phyloP scores from a whole-genome alignment of 2,113 vertebrate species.

The Peucedramus taeniatus region DNA sequence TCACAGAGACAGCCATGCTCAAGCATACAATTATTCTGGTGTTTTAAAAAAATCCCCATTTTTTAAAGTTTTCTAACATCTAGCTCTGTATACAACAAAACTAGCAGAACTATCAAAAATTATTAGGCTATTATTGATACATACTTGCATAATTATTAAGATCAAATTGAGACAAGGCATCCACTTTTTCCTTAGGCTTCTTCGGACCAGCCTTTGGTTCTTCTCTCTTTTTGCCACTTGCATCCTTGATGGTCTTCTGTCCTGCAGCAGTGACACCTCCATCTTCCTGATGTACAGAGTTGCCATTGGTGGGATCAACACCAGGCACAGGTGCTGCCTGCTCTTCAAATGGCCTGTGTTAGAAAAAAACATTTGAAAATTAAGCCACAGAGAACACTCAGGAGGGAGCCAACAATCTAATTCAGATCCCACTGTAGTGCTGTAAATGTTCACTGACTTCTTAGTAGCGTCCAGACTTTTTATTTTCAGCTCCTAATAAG shows the following conservation, averaged over 20 bases:
- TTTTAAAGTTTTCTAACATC: not conserved
- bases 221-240: constrained; percentile 84
- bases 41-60: not conserved
- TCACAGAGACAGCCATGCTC: not conserved
- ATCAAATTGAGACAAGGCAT: constrained; percentile 97
- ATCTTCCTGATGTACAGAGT: constrained; percentile 75
- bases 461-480: not conserved
- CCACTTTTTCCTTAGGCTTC: constrained; percentile 94
- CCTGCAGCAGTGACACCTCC: constrained; percentile 52
- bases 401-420: not conserved
- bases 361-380: not conserved
- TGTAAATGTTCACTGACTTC: not conserved
- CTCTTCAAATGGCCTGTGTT: constrained; percentile 75
- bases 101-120: not conserved
- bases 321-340: constrained; percentile 50
- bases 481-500: not conserved
- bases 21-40: not conserved
- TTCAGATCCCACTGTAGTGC: not conserved
- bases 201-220: constrained; percentile 88
- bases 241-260: constrained; percentile 82
- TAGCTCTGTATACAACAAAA: not conserved
- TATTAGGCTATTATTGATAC: constrained; percentile 36
- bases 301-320: constrained; percentile 60
- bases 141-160: constrained; percentile 99
- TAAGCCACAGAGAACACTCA: not conserved